A percentile compares a stretch with the other conserved stretches of the same genome.
Conservation (phyloP, 2,888 invertebrate genomes). For the Blera fallax region DNA sequence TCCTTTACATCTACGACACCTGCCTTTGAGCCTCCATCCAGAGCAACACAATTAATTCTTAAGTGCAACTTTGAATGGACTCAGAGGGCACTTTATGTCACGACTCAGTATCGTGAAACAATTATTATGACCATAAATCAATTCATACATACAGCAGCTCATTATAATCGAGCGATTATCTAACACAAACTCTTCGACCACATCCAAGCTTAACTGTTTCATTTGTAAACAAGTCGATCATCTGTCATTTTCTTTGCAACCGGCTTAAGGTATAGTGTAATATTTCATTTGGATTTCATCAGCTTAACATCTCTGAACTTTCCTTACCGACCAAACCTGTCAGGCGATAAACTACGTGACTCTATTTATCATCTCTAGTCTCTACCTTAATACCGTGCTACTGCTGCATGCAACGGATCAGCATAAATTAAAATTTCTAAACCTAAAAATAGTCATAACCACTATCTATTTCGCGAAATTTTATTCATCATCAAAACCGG, state of each 20-base stretch:
- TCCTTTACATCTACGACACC: too few species aligned
- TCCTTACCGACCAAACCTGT: conserved; percentile 39
- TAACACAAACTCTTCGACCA: conserved; percentile 2
- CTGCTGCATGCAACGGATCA: conserved; percentile 1
- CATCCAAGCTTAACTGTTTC: conserved; percentile 26
- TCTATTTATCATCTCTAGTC: conserved; percentile 45
- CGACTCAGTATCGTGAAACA: not conserved
- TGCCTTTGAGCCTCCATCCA: too few species aligned
- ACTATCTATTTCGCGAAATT: conserved; percentile 16
- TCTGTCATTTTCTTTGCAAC: conserved; percentile 36
- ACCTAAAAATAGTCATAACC: conserved; percentile 39
- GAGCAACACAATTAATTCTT: too few species aligned
- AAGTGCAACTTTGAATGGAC: too few species aligned
- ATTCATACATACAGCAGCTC: not conserved
- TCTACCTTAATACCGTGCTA: not conserved
- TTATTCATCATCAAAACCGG: conserved; percentile 12
- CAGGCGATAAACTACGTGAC: conserved; percentile 26
- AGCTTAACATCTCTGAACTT: conserved; percentile 62
- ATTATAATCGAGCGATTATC: not conserved
- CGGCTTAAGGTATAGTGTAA: conserved; percentile 36
- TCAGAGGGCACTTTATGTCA: too few species aligned
- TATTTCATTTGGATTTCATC: conserved; percentile 55
- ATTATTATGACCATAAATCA: not conserved
- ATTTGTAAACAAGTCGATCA: conserved; percentile 50
- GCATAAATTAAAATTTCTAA: conserved; percentile 33